Evolutionary conservation across 2,113 vertebrate species (phyloP).

Genomic region (Gallinago media): DNA sequence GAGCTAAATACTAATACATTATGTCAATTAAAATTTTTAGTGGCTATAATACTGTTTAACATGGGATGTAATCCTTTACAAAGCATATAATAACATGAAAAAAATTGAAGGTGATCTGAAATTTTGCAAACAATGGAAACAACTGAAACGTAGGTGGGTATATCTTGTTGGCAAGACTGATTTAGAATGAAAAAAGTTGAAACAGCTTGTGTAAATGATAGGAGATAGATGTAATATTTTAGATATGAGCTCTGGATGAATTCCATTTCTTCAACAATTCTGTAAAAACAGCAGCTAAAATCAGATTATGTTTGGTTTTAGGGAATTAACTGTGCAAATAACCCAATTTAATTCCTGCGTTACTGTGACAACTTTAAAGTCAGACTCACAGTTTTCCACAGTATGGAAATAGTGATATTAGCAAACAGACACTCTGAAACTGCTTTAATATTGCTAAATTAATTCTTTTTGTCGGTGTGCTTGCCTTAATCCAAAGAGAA

Average conservation of each 20-base stretch:
- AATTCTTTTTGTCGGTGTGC: constrained; percentile 62
- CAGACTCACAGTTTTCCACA: constrained; percentile 49
- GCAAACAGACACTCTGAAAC: constrained; percentile 67
- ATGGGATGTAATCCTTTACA: not conserved
- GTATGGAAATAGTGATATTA: constrained; percentile 55
- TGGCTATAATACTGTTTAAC: not conserved
- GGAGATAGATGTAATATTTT: constrained; percentile 1
- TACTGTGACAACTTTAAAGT: constrained; percentile 50
- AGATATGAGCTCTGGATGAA: not conserved
- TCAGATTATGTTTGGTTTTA: constrained; percentile 22
- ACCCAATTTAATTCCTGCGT: constrained; percentile 64
- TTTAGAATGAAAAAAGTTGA: not conserved
- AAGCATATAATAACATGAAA: not conserved
- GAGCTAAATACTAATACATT: not conserved
- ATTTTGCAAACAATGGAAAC: not conserved
- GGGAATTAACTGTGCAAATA: constrained; percentile 69
- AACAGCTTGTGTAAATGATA: not conserved
- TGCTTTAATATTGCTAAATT: constrained; percentile 72
- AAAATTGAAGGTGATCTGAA: not conserved
- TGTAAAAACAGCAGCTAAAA: constrained; percentile 39
- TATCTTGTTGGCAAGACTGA: not conserved
- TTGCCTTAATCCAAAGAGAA: constrained; percentile 64
- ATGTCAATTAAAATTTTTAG: not conserved
- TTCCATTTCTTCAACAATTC: constrained; percentile 16
- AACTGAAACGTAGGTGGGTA: not conserved